phyloP scores from a whole-genome alignment of 2,113 vertebrate genomes.

The Bubo bubo region DNA sequence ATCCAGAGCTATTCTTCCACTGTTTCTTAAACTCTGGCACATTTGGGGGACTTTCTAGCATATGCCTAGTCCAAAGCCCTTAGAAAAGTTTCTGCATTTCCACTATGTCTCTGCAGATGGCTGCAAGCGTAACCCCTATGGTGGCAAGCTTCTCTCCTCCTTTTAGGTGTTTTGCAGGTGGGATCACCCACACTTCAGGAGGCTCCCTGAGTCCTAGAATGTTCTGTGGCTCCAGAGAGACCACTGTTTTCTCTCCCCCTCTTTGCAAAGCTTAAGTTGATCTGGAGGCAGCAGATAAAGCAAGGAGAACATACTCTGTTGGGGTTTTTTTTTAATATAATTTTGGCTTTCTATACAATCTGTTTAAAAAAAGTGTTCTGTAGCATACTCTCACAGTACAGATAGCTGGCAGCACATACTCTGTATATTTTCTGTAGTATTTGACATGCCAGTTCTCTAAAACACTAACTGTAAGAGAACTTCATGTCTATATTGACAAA shows the following conservation, averaged over 20 bases:
- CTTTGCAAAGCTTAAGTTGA: neutral
- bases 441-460: neutral
- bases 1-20: neutral
- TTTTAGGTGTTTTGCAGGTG: neutral
- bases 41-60: neutral
- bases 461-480: neutral
- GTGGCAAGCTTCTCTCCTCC: neutral
- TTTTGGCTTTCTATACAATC: neutral
- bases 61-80: neutral
- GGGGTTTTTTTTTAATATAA: neutral
- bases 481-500: neutral
- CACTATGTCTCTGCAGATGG: neutral
- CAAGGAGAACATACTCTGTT: accelerated
- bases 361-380: neutral
- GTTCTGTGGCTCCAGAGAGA: neutral
- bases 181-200: neutral
- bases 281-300: neutral
- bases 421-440: neutral
- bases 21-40: neutral
- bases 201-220: neutral
- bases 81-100: neutral
- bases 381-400: neutral
- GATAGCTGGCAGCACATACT: neutral
- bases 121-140: neutral
- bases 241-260: neutral